Base-by-base conservation (phyloP, 2,113 vertebrate genomes). In the Craseonycteris thonglongyai region DNA sequence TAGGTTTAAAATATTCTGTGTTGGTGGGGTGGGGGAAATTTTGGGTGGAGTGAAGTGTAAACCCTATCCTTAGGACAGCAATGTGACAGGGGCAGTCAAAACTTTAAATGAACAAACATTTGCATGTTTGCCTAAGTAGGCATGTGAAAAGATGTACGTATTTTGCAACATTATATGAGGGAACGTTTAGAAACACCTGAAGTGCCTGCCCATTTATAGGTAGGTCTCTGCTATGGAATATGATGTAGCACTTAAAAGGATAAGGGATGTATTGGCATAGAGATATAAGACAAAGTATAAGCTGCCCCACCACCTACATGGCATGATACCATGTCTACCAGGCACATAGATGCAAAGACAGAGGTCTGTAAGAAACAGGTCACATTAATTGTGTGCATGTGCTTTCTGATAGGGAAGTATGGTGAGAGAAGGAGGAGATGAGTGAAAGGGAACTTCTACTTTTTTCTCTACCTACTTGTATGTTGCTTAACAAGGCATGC, bases 271-370 rank as follows among this genome's bases (percentile, higher is more conserved):
- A 12, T 35, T 54, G 75, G 47, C n/a, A 40, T 8, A 35, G 80
- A 69, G 45, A 16, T n/a, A 14, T 5, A 72, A 28, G 28, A 84
- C 45, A 69, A 88, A 42, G 42, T n/a, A 15, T 24, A 65, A 8
- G 7, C 30, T 21, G 51, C 7, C 30, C 7, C 22, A 42, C 14
- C n/a, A 40, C 30, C 14, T 1, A 2, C 12, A 4, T 15, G 15
- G 12, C 24, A 0, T 18, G 45, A 18, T 7, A 49, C 33, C 45
- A 16, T 0, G 0, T 35, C 16, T 30, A 11, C 7, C 2, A 63
- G 86, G 35, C 59, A 15, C 0, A 2, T 7, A 35, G 49, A 58
- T 14, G 24, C n/a, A 28, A 40, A 38, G 59, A 24, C 16, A 66
- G 49, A 56, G 69, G 33, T 59, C 33, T 61, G 7, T 35, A 45